Conservation (phyloP, 2,797 vertebrate species). For the Aphelocoma californica region DNA sequence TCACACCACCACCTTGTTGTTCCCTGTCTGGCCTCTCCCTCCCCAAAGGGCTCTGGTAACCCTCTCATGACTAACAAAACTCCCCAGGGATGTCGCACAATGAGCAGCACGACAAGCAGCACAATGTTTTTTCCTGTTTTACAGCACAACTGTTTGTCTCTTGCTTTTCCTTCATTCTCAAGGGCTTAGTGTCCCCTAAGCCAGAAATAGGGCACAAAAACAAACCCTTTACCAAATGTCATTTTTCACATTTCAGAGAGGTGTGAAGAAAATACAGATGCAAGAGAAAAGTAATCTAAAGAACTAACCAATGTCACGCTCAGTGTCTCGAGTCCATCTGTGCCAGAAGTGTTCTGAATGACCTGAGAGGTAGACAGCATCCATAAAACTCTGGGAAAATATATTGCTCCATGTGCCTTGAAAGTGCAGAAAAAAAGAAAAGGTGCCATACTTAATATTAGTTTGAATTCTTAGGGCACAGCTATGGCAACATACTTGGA, state of each 20-base stretch:
- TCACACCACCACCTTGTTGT: neutral
- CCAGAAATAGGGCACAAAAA: neutral
- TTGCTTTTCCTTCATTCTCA: neutral
- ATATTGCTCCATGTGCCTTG: conserved; percentile 80
- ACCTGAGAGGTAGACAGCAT: conserved; percentile 68
- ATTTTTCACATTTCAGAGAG: neutral
- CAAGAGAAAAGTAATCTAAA: neutral
- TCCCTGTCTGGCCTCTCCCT: neutral
- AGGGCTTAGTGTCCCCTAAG: neutral
- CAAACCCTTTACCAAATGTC: neutral
- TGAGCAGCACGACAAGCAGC: neutral
- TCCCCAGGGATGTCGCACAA: neutral
- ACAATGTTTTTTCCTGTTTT: neutral
- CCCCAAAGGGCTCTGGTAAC: neutral
- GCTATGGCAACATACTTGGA: neutral
- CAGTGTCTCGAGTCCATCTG: conserved; percentile 48
- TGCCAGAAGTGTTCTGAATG: conserved; percentile 68
- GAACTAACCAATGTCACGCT: conserved; percentile 66
- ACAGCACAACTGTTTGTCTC: neutral
- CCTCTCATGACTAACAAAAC: neutral
- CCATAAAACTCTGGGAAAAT: conserved; percentile 76
- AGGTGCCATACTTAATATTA: neutral
- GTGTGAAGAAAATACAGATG: neutral
- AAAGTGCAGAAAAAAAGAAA: neutral
- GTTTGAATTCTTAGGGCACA: neutral